Evolutionary conservation across 2,888 invertebrate genomes (phyloP).

Genomic region (Erebia ligea): DNA sequence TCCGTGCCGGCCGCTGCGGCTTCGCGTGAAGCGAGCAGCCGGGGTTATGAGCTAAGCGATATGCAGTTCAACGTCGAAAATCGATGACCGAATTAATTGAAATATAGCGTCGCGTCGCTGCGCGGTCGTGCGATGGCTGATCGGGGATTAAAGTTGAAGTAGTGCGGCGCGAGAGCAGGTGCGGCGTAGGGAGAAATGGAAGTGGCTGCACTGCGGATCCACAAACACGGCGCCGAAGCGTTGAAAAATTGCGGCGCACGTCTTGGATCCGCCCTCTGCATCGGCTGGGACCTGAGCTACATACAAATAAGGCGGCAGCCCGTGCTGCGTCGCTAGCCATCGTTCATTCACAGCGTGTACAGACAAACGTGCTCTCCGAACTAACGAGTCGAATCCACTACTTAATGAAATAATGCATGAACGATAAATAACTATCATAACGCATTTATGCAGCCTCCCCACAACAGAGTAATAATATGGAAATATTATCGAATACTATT

Average conservation of each 20-base stretch:
- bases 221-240: slow-evolving; percentile 73
- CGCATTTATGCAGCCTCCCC: background rate
- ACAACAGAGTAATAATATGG: background rate
- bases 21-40: slow-evolving; percentile 38
- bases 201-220: slow-evolving; percentile 61
- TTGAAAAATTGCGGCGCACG: slow-evolving; percentile 80
- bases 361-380: slow-evolving; percentile 27
- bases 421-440: slow-evolving; percentile 14
- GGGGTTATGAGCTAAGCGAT: slow-evolving; percentile 67
- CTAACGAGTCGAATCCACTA: slow-evolving; percentile 18
- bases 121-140: slow-evolving; percentile 59
- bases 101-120: slow-evolving; percentile 72
- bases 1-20: slow-evolving; percentile 19
- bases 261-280: slow-evolving; percentile 70
- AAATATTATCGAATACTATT: background rate
- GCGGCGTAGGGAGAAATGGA: slow-evolving; percentile 49
- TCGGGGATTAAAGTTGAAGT: slow-evolving; percentile 79
- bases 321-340: slow-evolving; percentile 40
- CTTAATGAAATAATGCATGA: slow-evolving; percentile 20
- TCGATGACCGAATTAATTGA: slow-evolving; percentile 80
- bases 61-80: slow-evolving; percentile 67
- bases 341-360: slow-evolving; percentile 32
- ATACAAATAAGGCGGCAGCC: slow-evolving; percentile 71
- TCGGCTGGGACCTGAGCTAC: slow-evolving; percentile 64
- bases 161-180: slow-evolving; percentile 68